These are phyloP conservation scores for Pristionchus maxplancki DNA, from an alignment of 2,888 invertebrate genomes.

Conservation along the genomic window DNA sequence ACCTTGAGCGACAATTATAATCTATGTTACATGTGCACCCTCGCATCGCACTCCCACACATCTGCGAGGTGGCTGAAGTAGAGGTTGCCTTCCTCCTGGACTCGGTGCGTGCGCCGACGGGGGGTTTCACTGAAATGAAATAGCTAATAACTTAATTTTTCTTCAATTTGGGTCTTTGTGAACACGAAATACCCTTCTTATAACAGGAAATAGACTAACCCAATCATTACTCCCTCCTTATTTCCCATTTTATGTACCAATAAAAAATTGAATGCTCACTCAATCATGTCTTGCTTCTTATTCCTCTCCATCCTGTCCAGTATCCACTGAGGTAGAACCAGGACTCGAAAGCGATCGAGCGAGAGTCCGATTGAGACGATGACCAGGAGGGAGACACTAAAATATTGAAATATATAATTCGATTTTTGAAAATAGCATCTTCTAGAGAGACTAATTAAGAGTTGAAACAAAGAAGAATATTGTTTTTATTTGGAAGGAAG, in stretches of 20 bases:
- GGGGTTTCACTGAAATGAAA: slow-evolving; percentile 19
- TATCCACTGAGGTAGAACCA: background rate
- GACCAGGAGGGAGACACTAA: background rate
- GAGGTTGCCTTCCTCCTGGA: background rate
- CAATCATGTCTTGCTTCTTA: background rate
- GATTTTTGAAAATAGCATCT: too few species aligned
- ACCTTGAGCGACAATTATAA: background rate
- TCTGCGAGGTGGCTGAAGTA: background rate
- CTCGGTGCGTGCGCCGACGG: background rate
- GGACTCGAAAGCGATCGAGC: background rate
- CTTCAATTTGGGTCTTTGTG: too few species aligned
- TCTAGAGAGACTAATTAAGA: too few species aligned
- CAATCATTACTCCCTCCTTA: too few species aligned
- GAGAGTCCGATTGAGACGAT: background rate
- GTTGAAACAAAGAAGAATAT: too few species aligned
- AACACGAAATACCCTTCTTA: too few species aligned
- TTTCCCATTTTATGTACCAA: too few species aligned
- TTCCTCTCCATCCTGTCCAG: background rate
- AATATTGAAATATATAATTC: too few species aligned
- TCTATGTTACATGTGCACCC: background rate
- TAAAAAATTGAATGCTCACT: too few species aligned
- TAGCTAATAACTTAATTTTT: too few species aligned
- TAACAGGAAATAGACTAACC: too few species aligned
- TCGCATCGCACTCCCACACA: background rate
- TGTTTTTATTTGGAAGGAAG: too few species aligned